Base-by-base conservation (phyloP, 2,113 vertebrate species). In the Semicossyphus pulcher region DNA sequence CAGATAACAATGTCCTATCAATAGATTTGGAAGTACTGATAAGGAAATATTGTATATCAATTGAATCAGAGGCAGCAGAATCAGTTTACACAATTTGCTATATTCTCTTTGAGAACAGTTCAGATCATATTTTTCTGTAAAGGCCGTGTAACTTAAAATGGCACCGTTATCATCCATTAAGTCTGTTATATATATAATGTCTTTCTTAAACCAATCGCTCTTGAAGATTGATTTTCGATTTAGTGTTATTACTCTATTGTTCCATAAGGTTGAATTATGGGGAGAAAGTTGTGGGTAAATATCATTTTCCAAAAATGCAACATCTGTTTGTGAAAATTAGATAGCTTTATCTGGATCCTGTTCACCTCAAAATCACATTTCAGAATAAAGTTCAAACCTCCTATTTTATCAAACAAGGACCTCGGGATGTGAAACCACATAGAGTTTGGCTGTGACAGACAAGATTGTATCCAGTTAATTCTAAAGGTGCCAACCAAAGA, bases 321-420 rank as follows among this genome's bases (percentile, higher is more conserved):
- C 8, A 45, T 49, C 18, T 49, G 47, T 12, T 11, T 14, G 20
- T 49, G 47, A 25, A 49, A 26, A 14, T 49, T 26, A 7, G 47
- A 49, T 12, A 49, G 21, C 10, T 49, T 10, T 4, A 47, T 21
- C 4, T 18, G 45, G n/a, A 47, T 47, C 10, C 7, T 49, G 47
- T 25, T 49, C 11, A 49, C 47, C 14, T 26, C 23, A 49, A 49
- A 49, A 49, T 49, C 47, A 49, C 47, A 49, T 45, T 45, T 45
- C 20, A 45, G 20, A n/a, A 45, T 5, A 10, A 45, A 45, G 8
- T 45, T 18, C 5, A 45, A 18, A 4, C 45, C n/a, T 48, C 20
- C 20, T 48, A 23, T 10, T 49, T 14, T 25, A 12, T 52, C 29
- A 29, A 52, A 49, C 47, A 49, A 25, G 25, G 49, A 52, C 15